These are phyloP conservation scores for Drosophila punjabiensis DNA, from an alignment of 1,140 invertebrate genomes.

Conservation along the genomic window DNA sequence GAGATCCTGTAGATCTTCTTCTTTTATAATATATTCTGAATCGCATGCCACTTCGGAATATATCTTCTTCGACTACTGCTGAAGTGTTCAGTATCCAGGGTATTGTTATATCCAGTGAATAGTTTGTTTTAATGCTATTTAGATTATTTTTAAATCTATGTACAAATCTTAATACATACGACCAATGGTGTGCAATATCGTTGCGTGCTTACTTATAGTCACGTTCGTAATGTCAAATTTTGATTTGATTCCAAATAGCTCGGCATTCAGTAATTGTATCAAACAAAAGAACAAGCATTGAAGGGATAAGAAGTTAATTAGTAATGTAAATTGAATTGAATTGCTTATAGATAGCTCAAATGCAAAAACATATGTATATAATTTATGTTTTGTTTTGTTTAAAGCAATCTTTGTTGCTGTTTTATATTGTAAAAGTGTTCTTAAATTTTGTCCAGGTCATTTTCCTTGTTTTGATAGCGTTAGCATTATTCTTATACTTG, in stretches of 20 bases:
- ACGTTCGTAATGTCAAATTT: background rate
- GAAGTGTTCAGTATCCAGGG: no score
- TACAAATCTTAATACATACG: no score
- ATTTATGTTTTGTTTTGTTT: no score
- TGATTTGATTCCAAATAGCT: background rate
- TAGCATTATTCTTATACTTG: background rate
- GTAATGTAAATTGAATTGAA: background rate
- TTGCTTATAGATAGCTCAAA: background rate
- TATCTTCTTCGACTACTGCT: no score
- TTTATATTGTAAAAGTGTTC: background rate
- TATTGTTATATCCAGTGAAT: no score
- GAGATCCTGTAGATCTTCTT: no score
- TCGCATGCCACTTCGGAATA: no score
- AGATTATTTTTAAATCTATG: no score
- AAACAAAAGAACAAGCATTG: background rate
- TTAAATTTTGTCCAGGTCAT: background rate
- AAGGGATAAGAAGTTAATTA: background rate
- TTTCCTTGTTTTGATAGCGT: background rate
- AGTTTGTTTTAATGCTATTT: no score
- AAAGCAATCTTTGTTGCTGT: no score
- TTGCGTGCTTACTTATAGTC: background rate
- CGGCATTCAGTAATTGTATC: background rate
- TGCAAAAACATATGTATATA: background rate
- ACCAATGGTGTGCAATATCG: no score
- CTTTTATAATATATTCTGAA: no score